Evolutionary conservation across 2,888 invertebrate species (phyloP), one percentile per base, ranked within the genome.

Genomic region (Andrena camellia): DNA sequence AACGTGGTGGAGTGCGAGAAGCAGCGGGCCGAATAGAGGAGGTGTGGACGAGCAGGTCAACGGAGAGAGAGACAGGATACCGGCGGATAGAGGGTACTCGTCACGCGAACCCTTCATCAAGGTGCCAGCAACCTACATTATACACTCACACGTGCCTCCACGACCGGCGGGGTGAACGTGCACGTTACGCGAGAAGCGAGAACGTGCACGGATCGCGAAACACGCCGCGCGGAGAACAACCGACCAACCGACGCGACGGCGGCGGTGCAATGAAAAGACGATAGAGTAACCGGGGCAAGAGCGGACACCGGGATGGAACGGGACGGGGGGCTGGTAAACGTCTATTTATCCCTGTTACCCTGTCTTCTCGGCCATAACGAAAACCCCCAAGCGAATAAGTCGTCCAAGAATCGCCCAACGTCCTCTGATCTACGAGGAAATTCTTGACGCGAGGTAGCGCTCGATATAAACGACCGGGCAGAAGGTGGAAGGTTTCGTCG

Each of bases 21-120:
- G 23, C 78, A 60, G 54, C 82, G 78, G 72, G 72, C 72, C 91
- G 93, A 93, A 93, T 94, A 93, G 93, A 93, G 93, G 92, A 92
- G 93, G 92, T 91, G 92, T 90, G 91, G 92, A 92, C 92, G 90
- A 93, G 90, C 90, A 86, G 90, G 91, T 91, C 90, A 90, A 87
- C 79, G 72, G 87, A 89, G 92, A 93, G 78, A 89, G 87, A 90
- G 92, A 94, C 89, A 90, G 93, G 91, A 90, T 94, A 94, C 85
- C 83, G 78, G 90, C 86, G 87, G 90, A 92, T 89, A 90, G 87
- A 88, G 88, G 87, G 88, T 87, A 90, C 90, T 91, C 93, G 92
- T 93, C 94, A 94, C 94, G 94, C 94, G 93, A 94, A 93, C 92
- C 93, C 93, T 93, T 94, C 93, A 94, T 94, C 94, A 94, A 92